Base-by-base conservation (phyloP, 1,140 invertebrate species). In the Drosophila baimaii region DNA sequence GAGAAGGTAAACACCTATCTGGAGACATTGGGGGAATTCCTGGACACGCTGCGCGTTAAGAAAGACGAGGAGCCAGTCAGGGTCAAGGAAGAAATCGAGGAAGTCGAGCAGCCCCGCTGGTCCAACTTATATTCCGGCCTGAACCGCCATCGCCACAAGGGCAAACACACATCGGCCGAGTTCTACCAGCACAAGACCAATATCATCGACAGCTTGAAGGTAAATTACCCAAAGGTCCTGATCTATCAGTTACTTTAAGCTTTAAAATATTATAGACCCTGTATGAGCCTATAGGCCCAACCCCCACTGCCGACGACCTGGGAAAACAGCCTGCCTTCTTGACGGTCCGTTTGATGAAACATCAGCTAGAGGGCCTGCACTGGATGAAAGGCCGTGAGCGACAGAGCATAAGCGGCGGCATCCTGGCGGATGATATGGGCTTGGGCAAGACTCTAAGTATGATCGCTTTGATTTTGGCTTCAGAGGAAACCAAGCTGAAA, bases 331-430 rank as follows among this genome's bases (percentile, higher is more conserved):
- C 80, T 8, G 17, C 43, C 13, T n/a, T 39, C 4, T 37, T 82
- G 7, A 23, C 23, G 9, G 80, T 82, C 0, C 37, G 41, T 3
- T 35, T 82, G 17, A 5, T 82, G 17, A 69, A 74, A 5, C 79
- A 82, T 37, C 79, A 82, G 8, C 8, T 15, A 70, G 13, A 9
- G n/a, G n/a, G 96, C 1, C 92, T 99, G 0, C 94, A 95, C 13
- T 99, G 98, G 98, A 91, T 99, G 44, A 64, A 94, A 3, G 98
- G 97, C 96, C 92, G 98, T 41, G 98, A 99, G 19, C 51, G 44
- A 0, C 96, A 98, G 90, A 93, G 15, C 8, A 61, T 82, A 10
- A 19, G 54, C 7, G 81, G 81, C 7, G 81, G 81, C 9, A 84
- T 84, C 8, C 41, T 84, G 15, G 81, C 77, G 6, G 81, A 84